Conservation (phyloP, 23 tunicate species). For the Ciona savignyi region DNA sequence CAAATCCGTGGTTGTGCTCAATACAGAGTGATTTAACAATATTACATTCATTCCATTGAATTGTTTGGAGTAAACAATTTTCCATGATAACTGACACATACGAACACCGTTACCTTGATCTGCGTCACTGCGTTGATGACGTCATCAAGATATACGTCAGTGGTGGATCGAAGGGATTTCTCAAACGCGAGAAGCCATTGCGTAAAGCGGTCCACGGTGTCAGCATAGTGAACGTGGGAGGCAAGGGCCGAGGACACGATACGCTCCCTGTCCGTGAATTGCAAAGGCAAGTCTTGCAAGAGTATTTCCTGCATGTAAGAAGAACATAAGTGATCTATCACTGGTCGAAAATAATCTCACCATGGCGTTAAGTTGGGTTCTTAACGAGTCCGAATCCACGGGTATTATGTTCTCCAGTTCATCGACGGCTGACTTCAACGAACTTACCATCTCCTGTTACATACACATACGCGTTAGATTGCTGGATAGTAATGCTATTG, state of each 20-base stretch:
- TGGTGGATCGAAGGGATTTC: slow-evolving; percentile 51
- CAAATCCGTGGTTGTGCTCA: no score
- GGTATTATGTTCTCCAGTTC: slow-evolving; percentile 48
- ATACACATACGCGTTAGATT: no score
- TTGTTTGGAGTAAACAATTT: no score
- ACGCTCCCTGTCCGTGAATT: slow-evolving; percentile 63
- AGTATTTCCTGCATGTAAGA: slow-evolving; percentile 35
- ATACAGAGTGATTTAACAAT: no score
- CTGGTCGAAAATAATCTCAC: slow-evolving; percentile 8
- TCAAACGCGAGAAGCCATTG: slow-evolving; percentile 73
- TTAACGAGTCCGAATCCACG: slow-evolving; percentile 35
- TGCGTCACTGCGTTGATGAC: slow-evolving; percentile 36
- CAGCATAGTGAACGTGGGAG: slow-evolving; percentile 64
- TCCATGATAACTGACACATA: no score
- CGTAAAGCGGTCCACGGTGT: slow-evolving; percentile 66
- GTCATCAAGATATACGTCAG: slow-evolving; percentile 79
- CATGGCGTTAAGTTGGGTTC: slow-evolving; percentile 40
- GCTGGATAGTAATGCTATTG: no score
- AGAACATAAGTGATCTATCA: neutral
- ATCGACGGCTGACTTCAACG: slow-evolving; percentile 29
- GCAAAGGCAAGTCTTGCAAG: slow-evolving; percentile 56
- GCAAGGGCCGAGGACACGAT: slow-evolving; percentile 74
- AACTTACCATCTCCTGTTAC: slow-evolving; percentile 35
- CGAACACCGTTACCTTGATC: slow-evolving; percentile 38
- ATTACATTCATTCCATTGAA: no score